These are phyloP conservation scores for Andrena minutula DNA, from an alignment of 2,888 invertebrate species.

Conservation along the genomic window DNA sequence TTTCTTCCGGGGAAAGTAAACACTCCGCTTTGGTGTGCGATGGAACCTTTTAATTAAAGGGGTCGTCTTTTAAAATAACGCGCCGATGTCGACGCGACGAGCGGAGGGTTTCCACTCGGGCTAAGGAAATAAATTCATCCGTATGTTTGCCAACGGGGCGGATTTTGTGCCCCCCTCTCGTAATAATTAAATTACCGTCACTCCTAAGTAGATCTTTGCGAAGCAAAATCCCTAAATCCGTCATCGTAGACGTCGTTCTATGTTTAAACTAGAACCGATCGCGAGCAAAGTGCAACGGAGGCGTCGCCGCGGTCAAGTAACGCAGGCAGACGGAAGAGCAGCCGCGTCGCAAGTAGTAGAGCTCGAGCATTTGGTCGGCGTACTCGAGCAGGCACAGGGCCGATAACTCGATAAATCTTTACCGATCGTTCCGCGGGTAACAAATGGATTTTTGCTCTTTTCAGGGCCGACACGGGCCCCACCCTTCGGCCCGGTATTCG, in stretches of 20 bases:
- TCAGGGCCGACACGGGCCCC: conserved; percentile 12
- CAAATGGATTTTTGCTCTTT: conserved; percentile 48
- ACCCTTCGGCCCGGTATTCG: conserved; percentile 20
- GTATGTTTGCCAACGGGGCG: conserved; percentile 33
- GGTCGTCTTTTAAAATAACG: conserved; percentile 52
- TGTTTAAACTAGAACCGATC: not conserved
- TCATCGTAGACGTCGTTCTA: not conserved
- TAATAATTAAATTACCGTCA: conserved; percentile 52
- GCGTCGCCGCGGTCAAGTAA: not conserved
- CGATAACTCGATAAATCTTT: conserved; percentile 57
- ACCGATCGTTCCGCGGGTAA: conserved; percentile 23
- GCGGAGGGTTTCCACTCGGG: conserved; percentile 23
- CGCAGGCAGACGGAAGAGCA: not conserved
- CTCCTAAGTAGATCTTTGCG: conserved; percentile 1
- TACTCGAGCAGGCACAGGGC: not conserved
- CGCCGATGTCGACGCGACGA: not conserved
- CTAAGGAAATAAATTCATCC: conserved; percentile 46
- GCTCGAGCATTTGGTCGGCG: not conserved
- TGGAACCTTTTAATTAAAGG: conserved; percentile 59
- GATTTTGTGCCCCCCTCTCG: conserved; percentile 12
- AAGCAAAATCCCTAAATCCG: not conserved
- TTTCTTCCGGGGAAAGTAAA: conserved; percentile 45
- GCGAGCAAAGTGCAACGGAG: not conserved
- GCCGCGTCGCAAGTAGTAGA: not conserved
- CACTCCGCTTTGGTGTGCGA: conserved; percentile 35